phyloP scores from a whole-genome alignment of 2,888 invertebrate genomes.

The Watsonalla cultraria region DNA sequence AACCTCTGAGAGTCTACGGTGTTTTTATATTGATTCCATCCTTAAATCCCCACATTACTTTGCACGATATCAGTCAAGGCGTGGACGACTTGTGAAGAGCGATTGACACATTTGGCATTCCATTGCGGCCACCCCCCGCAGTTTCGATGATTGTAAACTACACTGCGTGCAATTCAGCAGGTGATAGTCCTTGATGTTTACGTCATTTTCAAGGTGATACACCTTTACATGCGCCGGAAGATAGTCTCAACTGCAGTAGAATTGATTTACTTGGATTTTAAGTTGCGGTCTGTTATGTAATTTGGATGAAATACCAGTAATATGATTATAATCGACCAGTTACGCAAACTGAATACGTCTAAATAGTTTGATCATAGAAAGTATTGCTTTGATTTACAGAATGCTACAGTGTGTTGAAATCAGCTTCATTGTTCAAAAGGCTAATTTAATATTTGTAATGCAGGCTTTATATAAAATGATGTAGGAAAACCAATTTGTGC shows the following conservation, averaged over 20 bases:
- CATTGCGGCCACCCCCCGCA: conserved; percentile 44
- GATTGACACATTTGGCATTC: conserved; percentile 30
- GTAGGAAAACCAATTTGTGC: neutral
- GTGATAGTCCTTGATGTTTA: conserved; percentile 23
- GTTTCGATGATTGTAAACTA: conserved; percentile 34
- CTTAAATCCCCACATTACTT: conserved; percentile 32
- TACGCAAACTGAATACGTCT: neutral
- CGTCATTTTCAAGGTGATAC: conserved; percentile 16
- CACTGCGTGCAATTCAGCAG: conserved; percentile 19
- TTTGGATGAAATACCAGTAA: too few relatives aligned
- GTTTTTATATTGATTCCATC: conserved; percentile 47
- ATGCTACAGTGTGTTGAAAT: neutral
- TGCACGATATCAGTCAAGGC: conserved; percentile 36
- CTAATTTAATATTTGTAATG: neutral
- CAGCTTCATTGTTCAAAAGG: neutral
- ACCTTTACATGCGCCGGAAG: conserved; percentile 8
- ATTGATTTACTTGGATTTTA: conserved; percentile 11
- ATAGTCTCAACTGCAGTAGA: conserved; percentile 4
- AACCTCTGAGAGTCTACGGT: conserved; percentile 23
- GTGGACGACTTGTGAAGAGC: conserved; percentile 26
- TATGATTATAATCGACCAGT: neutral
- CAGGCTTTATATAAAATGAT: neutral
- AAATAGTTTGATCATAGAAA: neutral
- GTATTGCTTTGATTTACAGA: neutral
- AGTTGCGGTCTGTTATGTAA: conserved; percentile 14